Percentiles rank a stretch among this genome's conserved stretches.
phyloP scores from a whole-genome alignment of 2,888 invertebrate genomes.

The Isotomurus palustris region DNA sequence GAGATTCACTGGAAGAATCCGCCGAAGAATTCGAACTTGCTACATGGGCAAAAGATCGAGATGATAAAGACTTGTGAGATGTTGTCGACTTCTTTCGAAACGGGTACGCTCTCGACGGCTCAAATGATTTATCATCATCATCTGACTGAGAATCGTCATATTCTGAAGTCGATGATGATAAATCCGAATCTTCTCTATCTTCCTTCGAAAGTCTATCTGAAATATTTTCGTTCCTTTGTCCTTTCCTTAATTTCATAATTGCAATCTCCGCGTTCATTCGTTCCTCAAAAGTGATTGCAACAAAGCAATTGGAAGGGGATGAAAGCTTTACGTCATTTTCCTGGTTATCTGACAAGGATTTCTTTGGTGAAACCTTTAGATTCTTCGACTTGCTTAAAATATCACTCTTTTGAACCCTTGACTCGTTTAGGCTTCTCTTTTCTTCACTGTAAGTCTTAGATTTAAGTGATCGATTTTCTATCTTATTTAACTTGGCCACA shows the following conservation, averaged over 20 bases:
- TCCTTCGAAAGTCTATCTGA: background rate
- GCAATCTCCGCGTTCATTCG: background rate
- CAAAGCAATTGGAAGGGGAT: background rate
- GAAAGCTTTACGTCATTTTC: background rate
- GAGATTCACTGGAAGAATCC: conserved; percentile 2
- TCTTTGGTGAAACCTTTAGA: too few species aligned
- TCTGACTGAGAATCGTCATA: background rate
- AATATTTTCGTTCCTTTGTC: background rate
- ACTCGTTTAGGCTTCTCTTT: too few species aligned
- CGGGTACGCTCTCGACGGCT: background rate
- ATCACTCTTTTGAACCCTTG: too few species aligned
- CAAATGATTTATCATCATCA: background rate
- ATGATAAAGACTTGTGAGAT: background rate
- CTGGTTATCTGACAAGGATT: too few species aligned
- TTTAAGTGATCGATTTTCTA: too few species aligned
- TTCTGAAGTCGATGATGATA: background rate
- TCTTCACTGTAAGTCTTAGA: too few species aligned
- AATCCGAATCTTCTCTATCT: background rate
- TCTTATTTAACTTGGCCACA: too few species aligned
- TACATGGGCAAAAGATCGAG: too few species aligned
- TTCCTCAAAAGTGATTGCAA: background rate
- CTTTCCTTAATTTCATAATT: conserved; percentile 6
- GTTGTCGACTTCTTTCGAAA: background rate
- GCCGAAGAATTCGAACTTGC: too few species aligned
- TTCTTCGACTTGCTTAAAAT: too few species aligned